Percentiles rank a stretch among this genome's conserved stretches.
Conservation (phyloP, 2,888 invertebrate genomes). For the Lamproptera curius region DNA sequence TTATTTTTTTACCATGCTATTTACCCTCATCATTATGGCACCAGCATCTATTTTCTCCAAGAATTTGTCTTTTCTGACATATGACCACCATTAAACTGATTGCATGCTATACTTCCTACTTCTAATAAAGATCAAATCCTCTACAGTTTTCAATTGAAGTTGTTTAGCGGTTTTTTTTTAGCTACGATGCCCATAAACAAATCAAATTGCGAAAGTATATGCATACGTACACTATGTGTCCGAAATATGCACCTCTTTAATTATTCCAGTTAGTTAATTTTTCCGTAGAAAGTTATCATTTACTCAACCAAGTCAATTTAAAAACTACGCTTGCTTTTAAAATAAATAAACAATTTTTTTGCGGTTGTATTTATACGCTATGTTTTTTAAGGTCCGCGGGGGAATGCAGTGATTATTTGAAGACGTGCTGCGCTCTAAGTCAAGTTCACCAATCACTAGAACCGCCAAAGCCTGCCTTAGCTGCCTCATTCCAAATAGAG, state of each 20-base stretch:
- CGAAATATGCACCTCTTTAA: too few species aligned
- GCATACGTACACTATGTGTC: too few species aligned
- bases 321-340: too few species aligned
- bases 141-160: neutral
- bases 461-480: neutral
- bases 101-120: neutral
- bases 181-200: too few species aligned
- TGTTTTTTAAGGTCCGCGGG: neutral
- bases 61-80: neutral
- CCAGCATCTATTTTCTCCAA: neutral
- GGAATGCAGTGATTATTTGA: neutral
- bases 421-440: neutral
- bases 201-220: too few species aligned
- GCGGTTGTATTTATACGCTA: neutral
- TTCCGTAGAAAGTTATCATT: too few species aligned
- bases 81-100: neutral
- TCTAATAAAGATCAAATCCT: neutral
- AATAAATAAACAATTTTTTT: too few species aligned
- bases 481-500: too few species aligned
- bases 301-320: too few species aligned
- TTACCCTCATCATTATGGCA: too few species aligned
- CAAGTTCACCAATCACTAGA: neutral
- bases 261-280: neutral
- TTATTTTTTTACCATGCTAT: too few species aligned
- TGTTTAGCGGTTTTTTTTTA: neutral